Evolutionary conservation across 2,888 invertebrate genomes (phyloP).

Genomic region (Antitype chi): DNA sequence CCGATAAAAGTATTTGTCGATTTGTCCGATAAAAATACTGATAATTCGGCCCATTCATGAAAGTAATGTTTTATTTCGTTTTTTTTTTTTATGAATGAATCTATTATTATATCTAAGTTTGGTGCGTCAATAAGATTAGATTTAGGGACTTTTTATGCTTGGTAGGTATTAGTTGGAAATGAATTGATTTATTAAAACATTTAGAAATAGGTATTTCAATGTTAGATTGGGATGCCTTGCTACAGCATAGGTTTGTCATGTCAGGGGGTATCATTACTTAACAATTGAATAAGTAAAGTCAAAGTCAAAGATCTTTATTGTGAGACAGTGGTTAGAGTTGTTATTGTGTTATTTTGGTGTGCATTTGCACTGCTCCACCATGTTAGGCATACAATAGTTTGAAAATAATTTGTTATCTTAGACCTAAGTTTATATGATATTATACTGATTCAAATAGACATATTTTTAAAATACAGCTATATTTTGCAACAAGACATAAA

Average conservation of each 20-base stretch:
- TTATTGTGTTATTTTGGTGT: too few species aligned
- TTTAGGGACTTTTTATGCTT: slow-evolving; percentile 12
- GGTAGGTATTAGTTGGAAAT: background rate
- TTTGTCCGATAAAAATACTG: slow-evolving; percentile 43
- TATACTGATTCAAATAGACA: too few species aligned
- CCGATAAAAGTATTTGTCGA: slow-evolving; percentile 42
- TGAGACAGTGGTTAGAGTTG: too few species aligned
- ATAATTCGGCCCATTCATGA: slow-evolving; percentile 55
- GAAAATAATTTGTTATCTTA: too few species aligned
- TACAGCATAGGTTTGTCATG: background rate
- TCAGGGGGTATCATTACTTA: background rate
- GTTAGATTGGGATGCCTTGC: background rate
- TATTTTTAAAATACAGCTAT: too few species aligned
- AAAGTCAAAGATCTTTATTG: too few species aligned
- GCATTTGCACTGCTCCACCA: too few species aligned
- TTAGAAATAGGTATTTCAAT: background rate
- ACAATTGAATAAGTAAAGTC: background rate
- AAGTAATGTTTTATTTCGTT: slow-evolving; percentile 14
- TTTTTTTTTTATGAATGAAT: slow-evolving; percentile 51
- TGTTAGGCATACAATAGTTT: too few species aligned
- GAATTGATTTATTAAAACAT: background rate
- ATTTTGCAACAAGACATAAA: too few species aligned
- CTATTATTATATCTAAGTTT: background rate
- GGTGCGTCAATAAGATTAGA: slow-evolving; percentile 20
- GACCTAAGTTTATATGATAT: too few species aligned